Evolutionary conservation across 1,140 invertebrate genomes (phyloP).

Genomic region (Bactericera cockerelli): DNA sequence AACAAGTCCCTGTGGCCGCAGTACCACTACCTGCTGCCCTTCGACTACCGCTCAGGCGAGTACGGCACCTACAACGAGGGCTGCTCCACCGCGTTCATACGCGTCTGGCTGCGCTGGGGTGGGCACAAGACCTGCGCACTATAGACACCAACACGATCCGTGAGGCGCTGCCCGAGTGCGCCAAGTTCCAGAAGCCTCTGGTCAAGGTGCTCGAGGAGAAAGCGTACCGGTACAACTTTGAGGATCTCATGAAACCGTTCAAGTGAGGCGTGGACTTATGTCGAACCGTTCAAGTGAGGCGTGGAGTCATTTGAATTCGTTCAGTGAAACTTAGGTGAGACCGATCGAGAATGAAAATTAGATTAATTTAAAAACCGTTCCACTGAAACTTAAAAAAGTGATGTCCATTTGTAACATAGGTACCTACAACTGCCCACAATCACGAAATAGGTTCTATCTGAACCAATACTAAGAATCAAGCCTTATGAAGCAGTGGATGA

Average conservation of each 20-base stretch:
- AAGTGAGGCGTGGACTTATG: background rate
- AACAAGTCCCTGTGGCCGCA: constrained; percentile 56
- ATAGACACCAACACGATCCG: constrained; percentile 40
- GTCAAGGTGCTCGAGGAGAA: constrained; percentile 32
- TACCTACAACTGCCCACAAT: too few relatives aligned
- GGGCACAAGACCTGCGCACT: constrained; percentile 43
- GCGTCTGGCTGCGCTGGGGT: constrained; percentile 43
- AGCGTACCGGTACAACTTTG: background rate
- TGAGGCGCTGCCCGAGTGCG: constrained; percentile 37
- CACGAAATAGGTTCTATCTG: too few relatives aligned
- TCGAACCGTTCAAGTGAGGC: too few relatives aligned
- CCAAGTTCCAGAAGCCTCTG: constrained; percentile 34
- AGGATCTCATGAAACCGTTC: constrained; percentile 6
- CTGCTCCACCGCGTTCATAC: constrained; percentile 44
- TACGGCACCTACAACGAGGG: constrained; percentile 53
- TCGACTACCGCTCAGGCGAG: constrained; percentile 61
- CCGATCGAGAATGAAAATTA: too few relatives aligned
- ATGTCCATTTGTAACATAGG: too few relatives aligned
- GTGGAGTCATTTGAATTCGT: too few relatives aligned
- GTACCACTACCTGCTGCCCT: constrained; percentile 58
- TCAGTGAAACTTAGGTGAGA: too few relatives aligned
- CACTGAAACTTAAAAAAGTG: too few relatives aligned
- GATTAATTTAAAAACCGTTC: too few relatives aligned
- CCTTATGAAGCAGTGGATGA: too few relatives aligned
- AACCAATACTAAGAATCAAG: too few relatives aligned